A percentile compares a stretch with the other conserved stretches of the same genome.
These are phyloP conservation scores for Alloscopus bannaensis DNA, from an alignment of 2,888 invertebrate genomes.

Conservation along the genomic window DNA sequence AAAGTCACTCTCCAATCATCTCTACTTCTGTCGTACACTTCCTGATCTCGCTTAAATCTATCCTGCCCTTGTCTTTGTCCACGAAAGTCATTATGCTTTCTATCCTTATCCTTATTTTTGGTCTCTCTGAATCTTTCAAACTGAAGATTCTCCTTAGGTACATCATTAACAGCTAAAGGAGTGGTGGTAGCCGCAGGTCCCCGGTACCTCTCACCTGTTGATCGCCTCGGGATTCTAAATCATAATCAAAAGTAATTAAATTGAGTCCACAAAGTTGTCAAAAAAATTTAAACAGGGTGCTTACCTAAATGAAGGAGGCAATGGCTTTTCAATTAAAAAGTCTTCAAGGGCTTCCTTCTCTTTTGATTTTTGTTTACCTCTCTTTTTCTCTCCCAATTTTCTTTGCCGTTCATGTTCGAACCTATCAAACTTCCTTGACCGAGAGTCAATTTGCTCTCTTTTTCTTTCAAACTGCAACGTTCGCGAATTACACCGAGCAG, in stretches of 20 bases:
- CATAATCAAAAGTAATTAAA: neutral
- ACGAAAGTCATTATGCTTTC: slow-evolving; percentile 8
- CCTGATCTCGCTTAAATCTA: neutral
- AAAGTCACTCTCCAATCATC: neutral
- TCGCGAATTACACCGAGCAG: neutral
- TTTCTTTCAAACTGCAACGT: slow-evolving; percentile 54
- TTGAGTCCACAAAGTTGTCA: neutral
- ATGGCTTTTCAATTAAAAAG: slow-evolving; percentile 47
- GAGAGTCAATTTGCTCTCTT: slow-evolving; percentile 48
- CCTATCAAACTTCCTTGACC: slow-evolving; percentile 56
- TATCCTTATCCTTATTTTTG: slow-evolving; percentile 27
- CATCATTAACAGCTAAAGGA: slow-evolving; percentile 50
- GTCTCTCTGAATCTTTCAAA: slow-evolving; percentile 59
- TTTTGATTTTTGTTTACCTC: slow-evolving; percentile 31
- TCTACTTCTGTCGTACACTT: slow-evolving; percentile 3
- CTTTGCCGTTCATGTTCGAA: slow-evolving; percentile 61
- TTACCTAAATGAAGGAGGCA: slow-evolving; percentile 62
- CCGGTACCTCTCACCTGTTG: neutral
- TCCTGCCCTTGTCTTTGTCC: neutral
- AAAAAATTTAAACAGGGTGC: slow-evolving; percentile 5
- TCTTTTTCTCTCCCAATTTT: slow-evolving; percentile 46
- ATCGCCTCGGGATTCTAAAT: slow-evolving; percentile 38
- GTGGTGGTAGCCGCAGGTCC: slow-evolving; percentile 5
- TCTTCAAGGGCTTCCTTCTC: slow-evolving; percentile 32
- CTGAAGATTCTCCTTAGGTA: slow-evolving; percentile 58